Base-by-base conservation (phyloP, 2,888 invertebrate genomes). In the Patella pellucida region DNA sequence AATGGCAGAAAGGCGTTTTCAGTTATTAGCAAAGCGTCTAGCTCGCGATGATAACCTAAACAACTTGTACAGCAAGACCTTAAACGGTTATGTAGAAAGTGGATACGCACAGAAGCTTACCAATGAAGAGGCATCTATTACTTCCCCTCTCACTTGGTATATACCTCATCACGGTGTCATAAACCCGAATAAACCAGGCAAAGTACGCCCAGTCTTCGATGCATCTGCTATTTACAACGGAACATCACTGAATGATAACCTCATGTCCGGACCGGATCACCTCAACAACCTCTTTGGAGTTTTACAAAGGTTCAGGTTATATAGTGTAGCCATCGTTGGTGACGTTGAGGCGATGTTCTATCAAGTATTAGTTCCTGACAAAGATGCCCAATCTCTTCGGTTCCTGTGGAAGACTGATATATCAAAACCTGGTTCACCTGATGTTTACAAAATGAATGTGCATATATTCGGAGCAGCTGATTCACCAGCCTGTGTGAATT, bases 211-310 rank as follows among this genome's bases (percentile, higher is more conserved):
- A n/a, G 73, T 76, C 12, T 76, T 76, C 69, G 73, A 76, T 67
- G 73, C 74, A 52, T 16, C 56, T 54, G 51, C 75, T 12, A 71
- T n/a, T 19, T 69, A 71, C 68, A 71, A 75, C 23, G 74, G 77
- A 52, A 72, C 71, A 19, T 74, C 74, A 12, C 56, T 77, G 1
- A 77, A 77, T 56, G 75, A 77, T 54, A 54, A 54, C 54, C 54
- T 54, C n/a, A 54, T 54, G 54, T 16, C 54, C 2, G 54, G 54
- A 16, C 54, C 54, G n/a, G 54, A 54, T n/a, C 54, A 15, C 15
- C 54, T 54, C 16, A 54, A 54, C 54, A 54, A 19, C 19, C 68
- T 68, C 2, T 68, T 68, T 68, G 68, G 68, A 27, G 23, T 68
- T 31, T 12, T 68, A 19, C 68, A 19, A 19, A 3, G 68, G 31